Percentiles rank a stretch among this genome's conserved stretches.
These are phyloP conservation scores for Tapera naevia DNA, from an alignment of 2,797 vertebrate species.

Conservation along the genomic window DNA sequence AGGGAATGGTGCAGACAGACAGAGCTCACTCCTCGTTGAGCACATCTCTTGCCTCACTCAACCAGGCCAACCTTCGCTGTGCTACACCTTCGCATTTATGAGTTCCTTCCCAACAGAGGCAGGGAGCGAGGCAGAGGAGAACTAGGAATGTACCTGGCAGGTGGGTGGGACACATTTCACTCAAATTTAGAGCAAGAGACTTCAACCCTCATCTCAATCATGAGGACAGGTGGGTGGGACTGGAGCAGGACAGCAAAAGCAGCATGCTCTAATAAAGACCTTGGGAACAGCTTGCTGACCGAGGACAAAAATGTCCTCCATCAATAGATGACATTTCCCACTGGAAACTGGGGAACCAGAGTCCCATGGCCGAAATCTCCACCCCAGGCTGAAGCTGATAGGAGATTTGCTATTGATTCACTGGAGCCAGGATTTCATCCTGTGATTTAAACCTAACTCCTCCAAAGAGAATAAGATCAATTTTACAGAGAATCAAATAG, in stretches of 20 bases:
- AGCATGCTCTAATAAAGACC: background rate
- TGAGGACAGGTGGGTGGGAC: background rate
- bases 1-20: background rate
- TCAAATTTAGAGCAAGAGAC: background rate
- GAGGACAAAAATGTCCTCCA: background rate
- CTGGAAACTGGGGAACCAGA: background rate
- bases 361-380: background rate
- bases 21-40: background rate
- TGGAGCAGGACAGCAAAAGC: background rate
- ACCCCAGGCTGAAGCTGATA: background rate
- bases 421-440: conserved; percentile 46
- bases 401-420: conserved; percentile 57
- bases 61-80: accelerated
- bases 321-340: background rate
- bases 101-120: background rate
- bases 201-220: background rate
- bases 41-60: background rate
- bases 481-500: conserved; percentile 64
- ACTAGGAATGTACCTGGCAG: background rate
- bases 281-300: background rate
- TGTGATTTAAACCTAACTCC: conserved; percentile 66
- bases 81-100: accelerated
- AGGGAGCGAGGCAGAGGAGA: accelerated
- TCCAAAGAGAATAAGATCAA: conserved; percentile 70
- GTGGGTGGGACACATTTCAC: background rate